Evolutionary conservation across 1,140 invertebrate species (phyloP).

Genomic region (Heterodera carotae): DNA sequence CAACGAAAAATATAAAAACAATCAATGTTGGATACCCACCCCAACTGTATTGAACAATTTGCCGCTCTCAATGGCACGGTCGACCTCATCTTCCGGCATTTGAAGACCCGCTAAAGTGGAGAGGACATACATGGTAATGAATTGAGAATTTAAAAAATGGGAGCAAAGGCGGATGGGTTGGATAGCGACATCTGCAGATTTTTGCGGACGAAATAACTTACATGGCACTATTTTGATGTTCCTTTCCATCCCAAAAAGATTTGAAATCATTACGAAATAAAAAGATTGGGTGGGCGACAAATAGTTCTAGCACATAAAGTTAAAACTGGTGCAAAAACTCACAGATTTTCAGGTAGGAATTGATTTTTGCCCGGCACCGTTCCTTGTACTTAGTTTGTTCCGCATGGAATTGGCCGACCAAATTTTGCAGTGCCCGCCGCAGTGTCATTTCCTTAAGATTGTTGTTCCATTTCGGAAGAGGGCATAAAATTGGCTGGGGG

Average conservation of each 20-base stretch:
- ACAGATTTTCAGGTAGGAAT: constrained; percentile 47
- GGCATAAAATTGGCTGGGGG: no score
- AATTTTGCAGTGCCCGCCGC: constrained; percentile 39
- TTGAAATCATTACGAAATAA: not conserved
- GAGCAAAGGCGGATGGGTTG: no score
- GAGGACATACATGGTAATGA: no score
- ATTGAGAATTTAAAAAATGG: no score
- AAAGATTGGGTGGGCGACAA: no score
- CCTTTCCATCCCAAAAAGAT: no score
- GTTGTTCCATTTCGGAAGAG: no score
- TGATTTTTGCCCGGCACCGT: constrained; percentile 44
- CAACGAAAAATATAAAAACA: not conserved
- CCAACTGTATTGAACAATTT: constrained; percentile 51
- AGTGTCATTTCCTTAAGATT: constrained; percentile 39
- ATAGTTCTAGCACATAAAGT: no score
- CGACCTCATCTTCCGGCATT: constrained; percentile 50
- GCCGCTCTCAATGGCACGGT: constrained; percentile 51
- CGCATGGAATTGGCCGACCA: constrained; percentile 43
- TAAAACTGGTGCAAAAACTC: constrained; percentile 26
- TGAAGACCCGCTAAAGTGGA: constrained; percentile 50
- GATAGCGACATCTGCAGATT: no score
- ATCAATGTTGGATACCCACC: constrained; percentile 7
- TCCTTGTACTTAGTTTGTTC: constrained; percentile 51
- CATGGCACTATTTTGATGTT: no score
- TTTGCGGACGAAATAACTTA: no score